phyloP scores from a whole-genome alignment of 2,797 vertebrate genomes.

The Acanthurus lineatus region DNA sequence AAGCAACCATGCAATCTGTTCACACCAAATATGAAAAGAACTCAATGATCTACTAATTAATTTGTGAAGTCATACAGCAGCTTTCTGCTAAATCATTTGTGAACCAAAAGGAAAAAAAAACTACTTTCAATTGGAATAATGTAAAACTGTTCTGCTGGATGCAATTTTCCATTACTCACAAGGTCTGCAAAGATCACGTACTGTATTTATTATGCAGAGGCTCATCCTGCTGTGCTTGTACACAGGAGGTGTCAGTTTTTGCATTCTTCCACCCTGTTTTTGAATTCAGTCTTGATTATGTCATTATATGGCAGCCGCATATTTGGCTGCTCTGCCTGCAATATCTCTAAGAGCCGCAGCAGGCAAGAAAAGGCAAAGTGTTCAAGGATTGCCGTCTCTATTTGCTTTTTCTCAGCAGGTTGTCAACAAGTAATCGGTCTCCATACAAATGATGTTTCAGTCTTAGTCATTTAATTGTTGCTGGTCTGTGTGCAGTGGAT shows the following conservation, averaged over 20 bases:
- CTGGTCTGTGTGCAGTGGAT: slow-evolving; percentile 76
- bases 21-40: slow-evolving; percentile 47
- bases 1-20: slow-evolving; percentile 54
- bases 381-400: slow-evolving; percentile 72
- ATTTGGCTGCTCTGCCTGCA: slow-evolving; percentile 54
- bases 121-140: slow-evolving; percentile 36
- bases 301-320: slow-evolving; percentile 68
- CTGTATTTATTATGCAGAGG: slow-evolving; percentile 55
- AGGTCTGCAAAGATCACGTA: slow-evolving; percentile 54
- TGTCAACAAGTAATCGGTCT: slow-evolving; percentile 82
- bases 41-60: slow-evolving; percentile 49
- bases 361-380: slow-evolving; percentile 58
- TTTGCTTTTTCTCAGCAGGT: slow-evolving; percentile 77
- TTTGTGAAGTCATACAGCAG: slow-evolving; percentile 45
- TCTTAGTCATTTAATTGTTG: slow-evolving; percentile 84
- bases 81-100: slow-evolving; percentile 37
- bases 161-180: slow-evolving; percentile 52
- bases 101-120: neutral
- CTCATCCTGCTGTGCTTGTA: slow-evolving; percentile 47
- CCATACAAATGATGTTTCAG: slow-evolving; percentile 83
- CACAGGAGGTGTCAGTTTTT: slow-evolving; percentile 62
- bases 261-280: slow-evolving; percentile 54
- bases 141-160: slow-evolving; percentile 25
- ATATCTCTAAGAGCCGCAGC: slow-evolving; percentile 65
- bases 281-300: slow-evolving; percentile 74